These are phyloP conservation scores for Betta splendens DNA, from an alignment of 2,797 vertebrate genomes.

Conservation along the genomic window DNA sequence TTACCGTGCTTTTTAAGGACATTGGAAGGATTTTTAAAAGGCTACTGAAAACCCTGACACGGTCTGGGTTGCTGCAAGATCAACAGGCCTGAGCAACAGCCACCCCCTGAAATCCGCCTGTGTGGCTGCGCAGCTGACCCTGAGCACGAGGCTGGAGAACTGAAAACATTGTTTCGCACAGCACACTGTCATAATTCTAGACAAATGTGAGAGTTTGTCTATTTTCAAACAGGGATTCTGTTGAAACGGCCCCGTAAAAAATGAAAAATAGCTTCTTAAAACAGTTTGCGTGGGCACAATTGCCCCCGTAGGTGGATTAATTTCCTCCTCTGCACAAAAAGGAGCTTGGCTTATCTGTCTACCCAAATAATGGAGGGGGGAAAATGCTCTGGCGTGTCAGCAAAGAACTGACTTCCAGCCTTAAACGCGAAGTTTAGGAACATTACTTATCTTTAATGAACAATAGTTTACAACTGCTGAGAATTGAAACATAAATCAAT, in stretches of 20 bases:
- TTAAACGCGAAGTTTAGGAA: slow-evolving; percentile 36
- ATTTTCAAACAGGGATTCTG: slow-evolving; percentile 61
- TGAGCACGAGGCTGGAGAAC: slow-evolving; percentile 47
- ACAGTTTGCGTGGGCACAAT: slow-evolving; percentile 68
- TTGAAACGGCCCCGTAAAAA: slow-evolving; percentile 64
- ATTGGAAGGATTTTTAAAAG: slow-evolving; percentile 43
- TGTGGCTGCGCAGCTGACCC: slow-evolving; percentile 41
- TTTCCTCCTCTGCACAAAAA: slow-evolving; percentile 47
- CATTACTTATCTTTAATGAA: slow-evolving; percentile 40
- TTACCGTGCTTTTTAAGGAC: slow-evolving; percentile 1
- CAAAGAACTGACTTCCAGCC: not conserved
- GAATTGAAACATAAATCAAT: slow-evolving; percentile 52
- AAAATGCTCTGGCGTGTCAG: slow-evolving; percentile 4
- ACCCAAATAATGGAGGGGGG: slow-evolving; percentile 36
- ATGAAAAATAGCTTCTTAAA: slow-evolving; percentile 55
- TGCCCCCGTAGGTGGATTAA: slow-evolving; percentile 59
- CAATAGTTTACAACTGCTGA: slow-evolving; percentile 28
- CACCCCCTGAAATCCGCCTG: slow-evolving; percentile 27
- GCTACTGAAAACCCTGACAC: slow-evolving; percentile 8
- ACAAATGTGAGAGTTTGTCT: slow-evolving; percentile 57
- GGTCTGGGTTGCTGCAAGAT: slow-evolving; percentile 16
- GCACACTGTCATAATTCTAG: slow-evolving; percentile 53
- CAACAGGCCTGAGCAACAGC: not conserved
- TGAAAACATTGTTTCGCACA: slow-evolving; percentile 17
- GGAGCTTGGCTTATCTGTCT: slow-evolving; percentile 1